Percentiles rank a stretch among this genome's conserved stretches.
Conservation (phyloP, 2,113 vertebrate genomes). For the Chaetura pelagica region DNA sequence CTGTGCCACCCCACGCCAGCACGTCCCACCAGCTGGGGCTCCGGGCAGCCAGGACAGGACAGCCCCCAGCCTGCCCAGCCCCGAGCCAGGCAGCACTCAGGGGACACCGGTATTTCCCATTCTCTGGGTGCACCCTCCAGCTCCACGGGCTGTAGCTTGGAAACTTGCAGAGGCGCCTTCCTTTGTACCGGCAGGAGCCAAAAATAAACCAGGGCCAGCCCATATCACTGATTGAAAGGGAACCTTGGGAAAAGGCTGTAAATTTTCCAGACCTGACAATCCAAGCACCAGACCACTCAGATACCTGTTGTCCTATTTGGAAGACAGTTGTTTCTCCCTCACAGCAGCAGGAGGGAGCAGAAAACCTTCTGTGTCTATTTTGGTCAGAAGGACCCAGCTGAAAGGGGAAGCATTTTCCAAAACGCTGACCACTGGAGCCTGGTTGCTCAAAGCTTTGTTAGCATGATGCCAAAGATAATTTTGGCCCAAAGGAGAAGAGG, state of each 20-base stretch:
- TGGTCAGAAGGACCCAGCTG: not conserved
- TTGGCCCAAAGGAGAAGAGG: not conserved
- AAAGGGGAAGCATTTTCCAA: not conserved
- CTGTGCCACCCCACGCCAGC: rapidly evolving
- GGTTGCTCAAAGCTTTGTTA: not conserved
- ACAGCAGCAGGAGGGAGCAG: not conserved
- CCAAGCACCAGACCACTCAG: rapidly evolving
- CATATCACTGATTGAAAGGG: not conserved
- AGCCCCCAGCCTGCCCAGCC: rapidly evolving
- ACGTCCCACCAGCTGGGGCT: not conserved
- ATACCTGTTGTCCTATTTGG: rapidly evolving
- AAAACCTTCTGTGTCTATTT: rapidly evolving
- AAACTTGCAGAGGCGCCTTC: rapidly evolving
- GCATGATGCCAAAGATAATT: not conserved
- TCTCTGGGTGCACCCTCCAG: not conserved
- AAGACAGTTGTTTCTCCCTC: not conserved
- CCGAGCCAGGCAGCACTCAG: rapidly evolving
- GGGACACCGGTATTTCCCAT: no score
- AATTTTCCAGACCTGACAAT: rapidly evolving
- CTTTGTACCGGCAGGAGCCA: not conserved
- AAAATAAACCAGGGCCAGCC: not conserved
- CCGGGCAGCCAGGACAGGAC: rapidly evolving
- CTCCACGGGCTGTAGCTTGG: not conserved
- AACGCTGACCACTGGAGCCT: rapidly evolving
- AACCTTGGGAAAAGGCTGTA: not conserved